Conservation (phyloP, 1,140 invertebrate genomes). For the Trichonephila inaurata region DNA sequence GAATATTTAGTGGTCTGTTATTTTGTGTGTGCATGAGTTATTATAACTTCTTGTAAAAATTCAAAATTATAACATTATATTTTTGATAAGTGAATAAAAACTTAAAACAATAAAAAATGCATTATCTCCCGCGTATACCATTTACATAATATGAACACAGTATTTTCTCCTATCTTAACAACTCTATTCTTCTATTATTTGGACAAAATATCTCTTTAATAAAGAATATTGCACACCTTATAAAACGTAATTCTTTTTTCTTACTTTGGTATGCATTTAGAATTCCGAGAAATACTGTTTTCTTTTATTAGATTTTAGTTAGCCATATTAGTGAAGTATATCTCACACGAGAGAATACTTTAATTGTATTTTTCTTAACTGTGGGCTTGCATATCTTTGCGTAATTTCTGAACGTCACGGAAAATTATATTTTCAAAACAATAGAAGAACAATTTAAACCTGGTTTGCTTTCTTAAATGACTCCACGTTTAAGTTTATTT, state of each 20-base stretch:
- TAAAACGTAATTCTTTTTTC: background rate
- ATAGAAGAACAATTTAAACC: background rate
- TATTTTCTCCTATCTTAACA: no score
- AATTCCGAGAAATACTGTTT: background rate
- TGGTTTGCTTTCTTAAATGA: background rate
- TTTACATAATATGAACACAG: no score
- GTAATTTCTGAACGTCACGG: background rate
- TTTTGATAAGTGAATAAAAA: no score
- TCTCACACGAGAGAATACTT: background rate
- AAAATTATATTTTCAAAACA: background rate
- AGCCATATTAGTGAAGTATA: background rate
- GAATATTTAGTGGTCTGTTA: no score
- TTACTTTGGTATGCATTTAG: background rate
- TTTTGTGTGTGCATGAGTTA: no score
- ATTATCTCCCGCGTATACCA: no score
- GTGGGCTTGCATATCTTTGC: background rate
- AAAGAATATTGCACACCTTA: background rate
- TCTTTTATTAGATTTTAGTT: background rate
- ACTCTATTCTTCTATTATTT: background rate
- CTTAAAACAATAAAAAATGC: no score
- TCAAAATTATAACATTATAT: no score
- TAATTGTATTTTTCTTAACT: conserved; percentile 2
- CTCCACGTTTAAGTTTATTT: background rate
- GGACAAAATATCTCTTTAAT: background rate
- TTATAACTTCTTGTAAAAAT: no score